Evolutionary conservation across 2,888 invertebrate genomes (phyloP).

Genomic region (Heteropelma amictum): DNA sequence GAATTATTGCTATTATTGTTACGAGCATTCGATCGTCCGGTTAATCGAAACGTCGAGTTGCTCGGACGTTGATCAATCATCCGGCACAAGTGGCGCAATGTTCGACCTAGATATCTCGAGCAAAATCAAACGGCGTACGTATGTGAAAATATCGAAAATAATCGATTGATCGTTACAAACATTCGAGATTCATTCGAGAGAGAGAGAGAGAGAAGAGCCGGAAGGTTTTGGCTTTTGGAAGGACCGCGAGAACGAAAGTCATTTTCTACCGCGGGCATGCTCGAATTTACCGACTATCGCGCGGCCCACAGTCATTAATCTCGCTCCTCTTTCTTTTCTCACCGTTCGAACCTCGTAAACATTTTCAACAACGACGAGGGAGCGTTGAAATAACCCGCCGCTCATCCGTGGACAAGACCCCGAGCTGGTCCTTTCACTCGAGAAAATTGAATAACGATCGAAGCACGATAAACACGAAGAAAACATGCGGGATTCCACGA

Average conservation of each 20-base stretch:
- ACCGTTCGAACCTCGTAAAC: conserved; percentile 1
- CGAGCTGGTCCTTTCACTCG: conserved; percentile 42
- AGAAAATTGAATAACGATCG: neutral
- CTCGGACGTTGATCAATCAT: no score
- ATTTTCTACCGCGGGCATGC: conserved; percentile 1
- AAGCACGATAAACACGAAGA: neutral
- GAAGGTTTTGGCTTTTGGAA: no score
- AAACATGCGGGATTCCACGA: neutral
- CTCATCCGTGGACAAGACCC: no score
- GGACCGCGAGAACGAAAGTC: conserved; percentile 14
- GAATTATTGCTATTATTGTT: no score
- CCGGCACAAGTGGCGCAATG: conserved; percentile 37
- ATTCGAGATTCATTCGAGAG: neutral
- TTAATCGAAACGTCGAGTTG: no score
- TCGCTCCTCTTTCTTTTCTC: neutral
- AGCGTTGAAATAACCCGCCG: no score
- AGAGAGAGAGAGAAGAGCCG: neutral
- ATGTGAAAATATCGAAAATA: no score
- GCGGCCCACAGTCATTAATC: neutral
- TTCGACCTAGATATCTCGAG: conserved; percentile 22
- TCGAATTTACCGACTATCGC: neutral
- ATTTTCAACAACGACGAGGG: no score
- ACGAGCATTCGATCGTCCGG: no score
- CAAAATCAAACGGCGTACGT: no score
- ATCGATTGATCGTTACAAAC: conserved; percentile 1